Evolutionary conservation across 92 coral and sea anemone species (phyloP).

Genomic region (Palythoa caribaeorum): DNA sequence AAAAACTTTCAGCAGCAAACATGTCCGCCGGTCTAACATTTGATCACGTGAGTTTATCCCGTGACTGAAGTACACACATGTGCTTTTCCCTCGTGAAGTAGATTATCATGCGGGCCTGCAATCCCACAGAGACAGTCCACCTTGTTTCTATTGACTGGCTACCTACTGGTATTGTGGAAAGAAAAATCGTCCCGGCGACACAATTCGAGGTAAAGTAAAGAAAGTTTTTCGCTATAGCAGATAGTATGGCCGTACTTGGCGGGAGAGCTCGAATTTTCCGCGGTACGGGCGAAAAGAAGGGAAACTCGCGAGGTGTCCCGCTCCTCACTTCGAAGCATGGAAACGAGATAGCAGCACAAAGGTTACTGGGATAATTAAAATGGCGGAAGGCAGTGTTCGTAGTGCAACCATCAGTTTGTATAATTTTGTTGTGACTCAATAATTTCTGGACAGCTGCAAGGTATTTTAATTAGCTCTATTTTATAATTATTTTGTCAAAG

Average conservation of each 20-base stretch:
- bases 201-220: conserved; percentile 40
- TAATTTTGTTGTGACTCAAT: conserved; percentile 38
- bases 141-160: conserved; percentile 41
- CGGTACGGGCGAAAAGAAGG: neutral
- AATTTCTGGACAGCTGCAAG: conserved; percentile 46
- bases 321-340: conserved; percentile 52
- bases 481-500: no score
- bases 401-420: conserved; percentile 22
- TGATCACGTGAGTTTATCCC: no score
- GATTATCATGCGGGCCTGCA: no score
- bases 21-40: no score
- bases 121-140: no score
- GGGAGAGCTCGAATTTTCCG: no score
- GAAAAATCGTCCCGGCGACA: conserved; percentile 38
- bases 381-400: neutral
- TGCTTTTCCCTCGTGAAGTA: no score
- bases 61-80: no score
- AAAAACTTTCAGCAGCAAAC: no score
- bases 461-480: no score
- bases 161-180: conserved; percentile 44
- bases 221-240: no score
- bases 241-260: no score
- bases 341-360: conserved; percentile 46
- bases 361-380: conserved; percentile 39
- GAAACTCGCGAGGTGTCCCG: conserved; percentile 28